Evolutionary conservation across 2,888 invertebrate genomes (phyloP), one percentile per base, ranked within the genome.

Genomic region (Ophion obscuratus): DNA sequence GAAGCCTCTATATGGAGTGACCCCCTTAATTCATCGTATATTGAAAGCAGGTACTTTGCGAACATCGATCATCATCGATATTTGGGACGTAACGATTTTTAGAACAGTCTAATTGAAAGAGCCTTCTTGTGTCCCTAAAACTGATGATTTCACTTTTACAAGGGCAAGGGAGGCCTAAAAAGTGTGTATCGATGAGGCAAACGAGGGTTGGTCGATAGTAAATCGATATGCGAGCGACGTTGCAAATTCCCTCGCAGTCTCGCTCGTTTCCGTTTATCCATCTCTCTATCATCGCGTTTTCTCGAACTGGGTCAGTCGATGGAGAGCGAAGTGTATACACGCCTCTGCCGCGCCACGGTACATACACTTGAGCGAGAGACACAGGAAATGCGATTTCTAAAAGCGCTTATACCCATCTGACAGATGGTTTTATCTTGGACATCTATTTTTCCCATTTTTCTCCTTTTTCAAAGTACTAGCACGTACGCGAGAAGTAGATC

Each of bases 271-370:
- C 20, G 53, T 83, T 83, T 83, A 81, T 81, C 81, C 61, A 62
- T 67, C 77, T 68, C 14, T 47, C 47, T 10, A 47, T 47, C 47
- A 74, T 81, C 77, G 75, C 61, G 77, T 75, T 77, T 59, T 47
- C 67, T 53, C 77, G 36, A 86, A 78, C 77, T 83, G 81, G 86
- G 86, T 83, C 86, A 83, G 74, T 68, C 81, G 36, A 74, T 70
- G 31, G 47, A 61, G 20, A 64, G 61, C 62, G 40, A 73, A 74
- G 53, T 47, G 36, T 44, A 74, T 44, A 74, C 68, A 53, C 67
- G 53, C 44, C 73, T 57, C 44, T 10, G 17, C 36, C 68, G 31
- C 27, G 27, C 17, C 31, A 2, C 36, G 47, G 47, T n/a, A 66
- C 67, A 36, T 67, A 59, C 47, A 44, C 31, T 68, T 64, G 75